phyloP scores from a whole-genome alignment of 2,797 vertebrate genomes.

The Lacerta viridis region DNA sequence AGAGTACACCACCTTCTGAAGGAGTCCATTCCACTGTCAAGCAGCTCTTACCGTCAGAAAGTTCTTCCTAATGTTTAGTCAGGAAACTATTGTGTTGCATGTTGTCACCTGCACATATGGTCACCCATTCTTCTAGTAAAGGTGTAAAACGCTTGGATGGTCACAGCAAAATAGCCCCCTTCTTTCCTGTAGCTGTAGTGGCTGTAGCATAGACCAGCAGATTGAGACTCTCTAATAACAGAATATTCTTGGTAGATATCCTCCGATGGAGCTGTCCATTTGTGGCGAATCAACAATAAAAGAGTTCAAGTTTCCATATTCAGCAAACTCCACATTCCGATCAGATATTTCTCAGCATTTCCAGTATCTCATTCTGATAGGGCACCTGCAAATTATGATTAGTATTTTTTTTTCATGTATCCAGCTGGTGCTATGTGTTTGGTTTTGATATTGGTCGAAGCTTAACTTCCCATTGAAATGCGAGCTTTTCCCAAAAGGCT shows the following conservation, averaged over 20 bases:
- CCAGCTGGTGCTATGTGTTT: not conserved
- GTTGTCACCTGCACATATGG: not conserved
- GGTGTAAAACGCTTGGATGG: not conserved
- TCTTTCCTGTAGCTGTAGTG: not conserved
- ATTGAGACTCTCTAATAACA: not conserved
- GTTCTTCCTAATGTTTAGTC: no score
- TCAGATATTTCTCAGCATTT: not conserved
- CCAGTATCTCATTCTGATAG: no score
- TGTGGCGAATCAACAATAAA: not conserved
- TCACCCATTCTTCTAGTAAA: not conserved
- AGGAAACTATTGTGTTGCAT: not conserved
- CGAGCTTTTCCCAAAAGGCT: not conserved
- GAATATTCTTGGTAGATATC: not conserved
- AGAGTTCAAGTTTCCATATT: no score
- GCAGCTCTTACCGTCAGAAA: no score
- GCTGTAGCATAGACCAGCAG: not conserved
- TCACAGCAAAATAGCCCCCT: not conserved
- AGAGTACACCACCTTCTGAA: no score
- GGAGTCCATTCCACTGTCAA: no score
- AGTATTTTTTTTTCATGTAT: not conserved
- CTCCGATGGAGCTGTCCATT: not conserved
- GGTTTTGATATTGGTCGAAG: not conserved
- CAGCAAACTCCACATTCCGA: not conserved
- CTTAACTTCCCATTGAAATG: not conserved
- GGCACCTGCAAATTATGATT: not conserved